phyloP scores from a whole-genome alignment of 2,888 invertebrate species.

The Eremobia ochroleuca region DNA sequence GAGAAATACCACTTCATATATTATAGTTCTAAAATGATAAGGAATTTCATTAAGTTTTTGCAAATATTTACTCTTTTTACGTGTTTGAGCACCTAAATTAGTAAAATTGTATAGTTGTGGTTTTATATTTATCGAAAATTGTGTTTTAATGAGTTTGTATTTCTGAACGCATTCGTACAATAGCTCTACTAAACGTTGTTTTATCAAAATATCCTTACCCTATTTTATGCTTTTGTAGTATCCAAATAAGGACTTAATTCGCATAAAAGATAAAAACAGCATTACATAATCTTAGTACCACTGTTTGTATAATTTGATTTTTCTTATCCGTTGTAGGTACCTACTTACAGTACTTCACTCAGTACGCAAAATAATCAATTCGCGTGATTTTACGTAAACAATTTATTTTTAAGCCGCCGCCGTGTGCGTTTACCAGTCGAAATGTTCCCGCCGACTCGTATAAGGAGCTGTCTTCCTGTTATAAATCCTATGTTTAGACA shows the following conservation, averaged over 20 bases:
- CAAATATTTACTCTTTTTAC: neutral
- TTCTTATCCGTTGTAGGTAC: constrained; percentile 54
- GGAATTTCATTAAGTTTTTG: accelerated
- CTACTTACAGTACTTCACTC: constrained; percentile 30
- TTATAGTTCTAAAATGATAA: neutral
- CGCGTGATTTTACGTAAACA: constrained; percentile 78
- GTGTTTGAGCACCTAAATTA: accelerated
- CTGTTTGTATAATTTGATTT: constrained; percentile 65
- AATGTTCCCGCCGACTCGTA: constrained; percentile 89
- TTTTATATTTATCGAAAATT: no score
- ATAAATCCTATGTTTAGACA: constrained; percentile 87
- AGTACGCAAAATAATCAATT: constrained; percentile 67
- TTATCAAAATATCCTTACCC: neutral
- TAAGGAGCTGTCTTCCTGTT: constrained; percentile 89
- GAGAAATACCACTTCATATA: neutral
- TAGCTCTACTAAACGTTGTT: neutral
- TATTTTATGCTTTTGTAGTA: accelerated
- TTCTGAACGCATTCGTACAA: constrained; percentile 60
- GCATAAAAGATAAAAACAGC: neutral
- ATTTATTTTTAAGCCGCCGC: constrained; percentile 80
- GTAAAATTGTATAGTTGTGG: accelerated
- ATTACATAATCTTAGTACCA: constrained; percentile 32
- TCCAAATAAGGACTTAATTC: constrained; percentile 18
- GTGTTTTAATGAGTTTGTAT: accelerated
- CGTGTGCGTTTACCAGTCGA: constrained; percentile 71